These are phyloP conservation scores for Hyaena hyaena DNA, from an alignment of 2,113 vertebrate genomes.

Conservation along the genomic window DNA sequence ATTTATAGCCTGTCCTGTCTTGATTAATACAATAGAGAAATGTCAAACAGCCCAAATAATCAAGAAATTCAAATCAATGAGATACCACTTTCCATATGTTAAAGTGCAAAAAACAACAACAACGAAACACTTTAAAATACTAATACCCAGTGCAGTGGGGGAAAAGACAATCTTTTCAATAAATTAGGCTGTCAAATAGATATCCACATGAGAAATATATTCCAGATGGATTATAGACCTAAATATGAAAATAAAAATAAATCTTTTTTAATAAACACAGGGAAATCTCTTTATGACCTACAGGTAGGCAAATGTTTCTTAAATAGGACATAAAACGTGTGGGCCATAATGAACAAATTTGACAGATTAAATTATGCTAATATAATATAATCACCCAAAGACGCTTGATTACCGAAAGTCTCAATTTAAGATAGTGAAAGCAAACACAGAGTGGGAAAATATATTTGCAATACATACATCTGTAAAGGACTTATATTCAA, in stretches of 20 bases:
- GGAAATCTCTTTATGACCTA: slow-evolving; percentile 32
- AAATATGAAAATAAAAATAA: slow-evolving; percentile 30
- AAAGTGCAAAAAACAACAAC: background rate
- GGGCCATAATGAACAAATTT: background rate
- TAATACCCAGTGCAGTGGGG: background rate
- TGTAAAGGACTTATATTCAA: slow-evolving; percentile 24
- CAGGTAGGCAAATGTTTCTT: slow-evolving; percentile 32
- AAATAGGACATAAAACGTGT: background rate
- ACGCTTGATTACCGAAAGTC: background rate
- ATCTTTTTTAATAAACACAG: background rate
- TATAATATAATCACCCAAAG: background rate
- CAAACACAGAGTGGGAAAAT: background rate
- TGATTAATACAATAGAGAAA: background rate
- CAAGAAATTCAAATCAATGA: slow-evolving; percentile 33
- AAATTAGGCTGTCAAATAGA: background rate
- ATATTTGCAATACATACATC: background rate
- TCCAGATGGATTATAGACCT: background rate
- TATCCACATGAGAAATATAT: background rate
- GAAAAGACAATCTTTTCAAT: background rate
- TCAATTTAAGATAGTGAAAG: background rate
- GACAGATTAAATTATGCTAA: slow-evolving; percentile 9
- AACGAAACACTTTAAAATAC: background rate
- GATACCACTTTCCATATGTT: background rate
- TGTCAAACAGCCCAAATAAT: background rate
- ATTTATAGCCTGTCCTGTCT: background rate